Evolutionary conservation across 1,140 invertebrate genomes (phyloP).

Genomic region (Sycophila sp.): DNA sequence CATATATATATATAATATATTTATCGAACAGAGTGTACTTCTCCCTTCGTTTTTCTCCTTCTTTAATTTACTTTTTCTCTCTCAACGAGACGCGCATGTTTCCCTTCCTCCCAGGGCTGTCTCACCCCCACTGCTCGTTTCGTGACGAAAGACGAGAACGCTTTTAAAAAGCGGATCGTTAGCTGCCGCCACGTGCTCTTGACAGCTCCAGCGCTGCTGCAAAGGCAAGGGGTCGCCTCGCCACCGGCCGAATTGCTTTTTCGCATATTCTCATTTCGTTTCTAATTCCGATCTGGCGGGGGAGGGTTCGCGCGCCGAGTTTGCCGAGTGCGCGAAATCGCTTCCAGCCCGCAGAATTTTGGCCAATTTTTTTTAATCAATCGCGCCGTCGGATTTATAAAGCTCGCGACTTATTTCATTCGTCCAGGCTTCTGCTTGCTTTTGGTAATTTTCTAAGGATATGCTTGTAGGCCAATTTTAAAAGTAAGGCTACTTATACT

Average conservation of each 20-base stretch:
- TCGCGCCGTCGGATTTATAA: no score
- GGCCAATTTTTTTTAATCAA: constrained; percentile 24
- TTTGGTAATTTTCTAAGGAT: no score
- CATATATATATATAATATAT: no score
- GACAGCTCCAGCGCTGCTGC: not conserved
- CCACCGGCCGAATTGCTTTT: constrained; percentile 32
- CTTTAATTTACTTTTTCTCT: not conserved
- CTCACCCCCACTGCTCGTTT: not conserved
- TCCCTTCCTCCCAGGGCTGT: not conserved
- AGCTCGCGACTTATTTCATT: no score
- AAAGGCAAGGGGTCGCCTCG: not conserved
- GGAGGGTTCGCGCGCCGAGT: not conserved
- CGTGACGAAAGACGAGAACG: constrained; percentile 6
- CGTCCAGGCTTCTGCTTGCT: no score
- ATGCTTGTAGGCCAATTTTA: no score
- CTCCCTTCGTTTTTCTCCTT: not conserved
- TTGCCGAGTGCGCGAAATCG: not conserved
- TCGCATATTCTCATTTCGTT: constrained; percentile 34
- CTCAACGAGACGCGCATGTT: no score
- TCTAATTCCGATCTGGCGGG: constrained; percentile 28
- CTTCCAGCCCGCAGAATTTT: constrained; percentile 24
- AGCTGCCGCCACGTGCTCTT: constrained; percentile 28
- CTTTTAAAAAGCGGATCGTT: constrained; percentile 35
- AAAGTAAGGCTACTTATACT: no score
- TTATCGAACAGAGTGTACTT: no score